These are phyloP conservation scores for Auanema sp. DNA, from an alignment of 2,888 invertebrate species.

Conservation along the genomic window DNA sequence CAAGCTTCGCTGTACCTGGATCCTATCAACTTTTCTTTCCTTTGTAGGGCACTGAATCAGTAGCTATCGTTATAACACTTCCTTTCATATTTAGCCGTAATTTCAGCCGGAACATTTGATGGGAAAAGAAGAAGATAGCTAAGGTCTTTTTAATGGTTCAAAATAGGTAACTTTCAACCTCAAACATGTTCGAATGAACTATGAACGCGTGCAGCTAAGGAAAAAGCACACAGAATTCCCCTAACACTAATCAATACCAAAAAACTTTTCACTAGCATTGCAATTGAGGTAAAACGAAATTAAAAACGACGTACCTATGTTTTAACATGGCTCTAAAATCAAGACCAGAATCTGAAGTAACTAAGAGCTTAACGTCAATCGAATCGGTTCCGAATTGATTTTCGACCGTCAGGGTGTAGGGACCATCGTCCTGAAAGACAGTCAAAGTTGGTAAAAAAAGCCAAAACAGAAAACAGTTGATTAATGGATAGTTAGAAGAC, in stretches of 20 bases:
- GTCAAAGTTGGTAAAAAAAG: neutral
- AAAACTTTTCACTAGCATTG: neutral
- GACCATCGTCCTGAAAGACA: slow-evolving; percentile 76
- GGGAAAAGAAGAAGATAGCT: neutral
- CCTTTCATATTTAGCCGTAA: neutral
- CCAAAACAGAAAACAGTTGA: no score
- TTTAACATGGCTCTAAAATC: slow-evolving; percentile 98
- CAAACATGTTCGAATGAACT: neutral
- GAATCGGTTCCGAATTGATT: slow-evolving; percentile 93
- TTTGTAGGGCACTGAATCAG: slow-evolving; percentile 17
- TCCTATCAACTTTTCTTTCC: slow-evolving; percentile 14
- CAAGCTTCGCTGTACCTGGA: no score
- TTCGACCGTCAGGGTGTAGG: slow-evolving; percentile 87
- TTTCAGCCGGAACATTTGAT: neutral
- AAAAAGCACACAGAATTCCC: neutral
- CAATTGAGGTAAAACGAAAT: slow-evolving; percentile 1
- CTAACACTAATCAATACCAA: neutral
- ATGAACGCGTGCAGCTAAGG: neutral
- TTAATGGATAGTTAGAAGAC: no score
- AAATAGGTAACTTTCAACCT: neutral
- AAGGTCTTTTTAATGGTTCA: neutral
- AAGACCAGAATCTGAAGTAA: slow-evolving; percentile 74
- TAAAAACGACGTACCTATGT: slow-evolving; percentile 70
- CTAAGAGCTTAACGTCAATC: slow-evolving; percentile 91
- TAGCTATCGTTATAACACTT: neutral